Evolutionary conservation across 2,888 invertebrate genomes (phyloP).

Genomic region (Machimus atricapillus): DNA sequence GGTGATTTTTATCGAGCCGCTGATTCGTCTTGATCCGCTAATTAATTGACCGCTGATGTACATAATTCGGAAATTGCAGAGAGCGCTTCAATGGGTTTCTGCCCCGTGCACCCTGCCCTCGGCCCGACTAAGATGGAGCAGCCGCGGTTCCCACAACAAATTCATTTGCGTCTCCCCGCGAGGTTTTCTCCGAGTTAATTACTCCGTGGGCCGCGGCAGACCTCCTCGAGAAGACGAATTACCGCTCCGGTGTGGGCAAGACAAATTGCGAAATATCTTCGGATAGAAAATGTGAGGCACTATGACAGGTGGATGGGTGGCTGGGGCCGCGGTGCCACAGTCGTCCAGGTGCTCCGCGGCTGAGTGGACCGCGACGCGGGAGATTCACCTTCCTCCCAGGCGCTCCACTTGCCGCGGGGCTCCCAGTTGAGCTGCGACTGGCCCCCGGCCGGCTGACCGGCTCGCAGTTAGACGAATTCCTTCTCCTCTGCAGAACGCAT

Average conservation of each 20-base stretch:
- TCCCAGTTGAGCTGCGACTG: no score
- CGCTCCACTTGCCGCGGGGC: not conserved
- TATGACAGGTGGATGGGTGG: not conserved
- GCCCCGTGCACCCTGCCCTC: not conserved
- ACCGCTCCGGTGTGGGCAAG: not conserved
- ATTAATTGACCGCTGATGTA: not conserved
- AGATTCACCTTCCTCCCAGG: not conserved
- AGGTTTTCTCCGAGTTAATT: conserved; percentile 2
- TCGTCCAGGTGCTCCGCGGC: not conserved
- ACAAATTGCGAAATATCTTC: conserved; percentile 3
- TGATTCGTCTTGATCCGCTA: conserved; percentile 13
- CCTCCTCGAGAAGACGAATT: not conserved
- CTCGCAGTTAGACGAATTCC: not conserved
- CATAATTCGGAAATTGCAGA: conserved; percentile 5
- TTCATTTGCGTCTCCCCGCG: not conserved
- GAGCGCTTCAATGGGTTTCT: not conserved
- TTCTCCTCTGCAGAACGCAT: not conserved
- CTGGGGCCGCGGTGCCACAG: not conserved
- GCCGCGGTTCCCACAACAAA: not conserved
- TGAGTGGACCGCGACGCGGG: not conserved
- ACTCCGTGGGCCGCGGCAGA: not conserved
- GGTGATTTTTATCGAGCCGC: not conserved
- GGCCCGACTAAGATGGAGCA: not conserved
- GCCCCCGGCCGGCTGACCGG: not conserved
- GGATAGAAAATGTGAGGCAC: not conserved